Evolutionary conservation across 2,113 vertebrate species (phyloP).

Genomic region (Poecilia latipinna): DNA sequence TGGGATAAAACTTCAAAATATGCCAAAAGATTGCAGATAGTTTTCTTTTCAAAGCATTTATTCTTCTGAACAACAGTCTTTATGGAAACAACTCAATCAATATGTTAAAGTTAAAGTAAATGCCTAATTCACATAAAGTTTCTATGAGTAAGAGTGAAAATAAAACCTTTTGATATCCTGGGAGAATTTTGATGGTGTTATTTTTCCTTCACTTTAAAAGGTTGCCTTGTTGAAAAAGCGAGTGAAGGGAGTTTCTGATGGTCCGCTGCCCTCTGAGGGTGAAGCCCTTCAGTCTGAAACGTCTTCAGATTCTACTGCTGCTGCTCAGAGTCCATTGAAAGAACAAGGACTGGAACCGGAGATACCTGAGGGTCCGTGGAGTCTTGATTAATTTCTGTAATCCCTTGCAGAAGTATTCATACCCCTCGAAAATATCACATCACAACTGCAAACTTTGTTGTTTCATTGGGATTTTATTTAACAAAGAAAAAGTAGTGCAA

Average conservation of each 20-base stretch:
- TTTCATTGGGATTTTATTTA: too few species aligned
- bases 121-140: too few species aligned
- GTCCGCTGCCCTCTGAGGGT: slow-evolving; percentile 64
- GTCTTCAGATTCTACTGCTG: slow-evolving; percentile 50
- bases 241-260: slow-evolving; percentile 75
- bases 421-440: too few species aligned
- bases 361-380: slow-evolving; percentile 59
- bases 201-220: slow-evolving; percentile 69
- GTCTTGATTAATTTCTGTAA: background rate
- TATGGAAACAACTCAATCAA: too few species aligned
- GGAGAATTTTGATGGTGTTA: background rate
- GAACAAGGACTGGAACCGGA: slow-evolving; percentile 64
- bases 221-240: slow-evolving; percentile 90
- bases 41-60: too few species aligned
- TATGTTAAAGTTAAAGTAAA: background rate
- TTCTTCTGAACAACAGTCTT: too few species aligned
- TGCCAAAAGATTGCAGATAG: too few species aligned
- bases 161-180: too few species aligned
- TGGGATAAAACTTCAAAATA: background rate
- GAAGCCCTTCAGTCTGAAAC: slow-evolving; percentile 51
- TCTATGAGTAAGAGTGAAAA: too few species aligned
- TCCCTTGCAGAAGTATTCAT: too few species aligned
- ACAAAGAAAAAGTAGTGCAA: too few species aligned
- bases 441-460: too few species aligned
- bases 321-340: slow-evolving; percentile 68